Conservation (phyloP, 2,888 invertebrate genomes). For the Villa cingulata region DNA sequence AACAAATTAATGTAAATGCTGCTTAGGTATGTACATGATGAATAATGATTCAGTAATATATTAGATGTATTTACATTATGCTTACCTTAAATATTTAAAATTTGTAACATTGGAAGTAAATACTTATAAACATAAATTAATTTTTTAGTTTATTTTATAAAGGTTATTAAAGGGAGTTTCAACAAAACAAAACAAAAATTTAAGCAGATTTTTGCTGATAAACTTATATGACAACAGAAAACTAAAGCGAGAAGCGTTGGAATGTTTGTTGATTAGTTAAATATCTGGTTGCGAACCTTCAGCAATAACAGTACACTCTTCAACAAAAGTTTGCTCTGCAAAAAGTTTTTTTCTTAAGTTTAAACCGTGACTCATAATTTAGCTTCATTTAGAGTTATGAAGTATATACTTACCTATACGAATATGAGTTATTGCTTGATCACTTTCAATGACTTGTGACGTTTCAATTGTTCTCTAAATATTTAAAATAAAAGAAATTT, state of each 20-base stretch:
- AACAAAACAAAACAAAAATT: too few species aligned
- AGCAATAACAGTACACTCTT: constrained; percentile 33
- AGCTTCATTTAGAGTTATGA: neutral
- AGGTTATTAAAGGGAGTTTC: too few species aligned
- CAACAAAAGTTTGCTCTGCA: constrained; percentile 34
- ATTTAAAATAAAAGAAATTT: constrained; percentile 11
- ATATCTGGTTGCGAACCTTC: constrained; percentile 34
- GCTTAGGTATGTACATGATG: constrained; percentile 5
- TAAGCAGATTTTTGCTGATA: neutral
- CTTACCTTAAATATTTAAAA: constrained; percentile 2
- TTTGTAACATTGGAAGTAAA: neutral
- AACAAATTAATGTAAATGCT: constrained; percentile 3
- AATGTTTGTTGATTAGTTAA: constrained; percentile 13
- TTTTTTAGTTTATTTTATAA: neutral
- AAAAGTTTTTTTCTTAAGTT: neutral
- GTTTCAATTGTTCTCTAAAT: constrained; percentile 33
- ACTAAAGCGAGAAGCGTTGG: constrained; percentile 17
- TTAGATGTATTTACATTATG: constrained; percentile 4
- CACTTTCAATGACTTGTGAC: constrained; percentile 30
- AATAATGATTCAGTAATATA: neutral
- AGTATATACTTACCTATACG: constrained; percentile 29
- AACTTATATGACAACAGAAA: constrained; percentile 29
- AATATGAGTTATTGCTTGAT: constrained; percentile 33
- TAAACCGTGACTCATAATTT: neutral
- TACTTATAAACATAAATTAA: neutral